Percentiles rank a stretch among this genome's conserved stretches.
phyloP scores from a whole-genome alignment of 2,888 invertebrate species.

The Tinea pellionella region DNA sequence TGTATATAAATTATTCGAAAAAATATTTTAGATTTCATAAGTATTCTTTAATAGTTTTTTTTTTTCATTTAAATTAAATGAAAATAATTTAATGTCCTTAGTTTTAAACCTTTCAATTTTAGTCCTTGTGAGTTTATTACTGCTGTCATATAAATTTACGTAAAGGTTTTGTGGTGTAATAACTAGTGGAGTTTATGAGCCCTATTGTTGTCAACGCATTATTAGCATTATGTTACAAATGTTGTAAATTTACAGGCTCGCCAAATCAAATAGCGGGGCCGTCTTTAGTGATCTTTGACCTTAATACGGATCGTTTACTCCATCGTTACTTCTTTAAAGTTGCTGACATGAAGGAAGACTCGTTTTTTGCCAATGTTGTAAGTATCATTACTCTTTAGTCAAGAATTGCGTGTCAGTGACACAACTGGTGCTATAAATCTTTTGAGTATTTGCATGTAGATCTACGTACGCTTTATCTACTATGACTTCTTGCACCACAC shows the following conservation, averaged over 20 bases:
- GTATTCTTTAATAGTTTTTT: too few relatives aligned
- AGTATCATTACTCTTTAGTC: slow-evolving; percentile 33
- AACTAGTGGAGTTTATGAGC: not conserved
- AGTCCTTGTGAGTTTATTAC: not conserved
- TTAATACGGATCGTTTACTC: slow-evolving; percentile 79
- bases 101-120: too few relatives aligned
- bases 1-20: too few relatives aligned
- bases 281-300: slow-evolving; percentile 77
- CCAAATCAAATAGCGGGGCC: slow-evolving; percentile 72
- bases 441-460: not conserved
- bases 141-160: not conserved
- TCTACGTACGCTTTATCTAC: not conserved
- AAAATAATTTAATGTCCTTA: too few relatives aligned
- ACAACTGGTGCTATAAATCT: not conserved
- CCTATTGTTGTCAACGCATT: not conserved
- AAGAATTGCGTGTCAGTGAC: not conserved
- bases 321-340: slow-evolving; percentile 77
- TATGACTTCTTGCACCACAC: not conserved
- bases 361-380: slow-evolving; percentile 85
- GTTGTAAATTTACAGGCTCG: slow-evolving; percentile 20
- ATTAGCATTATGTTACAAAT: not conserved
- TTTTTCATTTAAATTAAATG: too few relatives aligned
- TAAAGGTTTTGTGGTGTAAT: not conserved
- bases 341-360: slow-evolving; percentile 75
- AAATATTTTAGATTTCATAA: too few relatives aligned